phyloP scores from a whole-genome alignment of 1,140 invertebrate genomes.

The Drosophila prosaltans region DNA sequence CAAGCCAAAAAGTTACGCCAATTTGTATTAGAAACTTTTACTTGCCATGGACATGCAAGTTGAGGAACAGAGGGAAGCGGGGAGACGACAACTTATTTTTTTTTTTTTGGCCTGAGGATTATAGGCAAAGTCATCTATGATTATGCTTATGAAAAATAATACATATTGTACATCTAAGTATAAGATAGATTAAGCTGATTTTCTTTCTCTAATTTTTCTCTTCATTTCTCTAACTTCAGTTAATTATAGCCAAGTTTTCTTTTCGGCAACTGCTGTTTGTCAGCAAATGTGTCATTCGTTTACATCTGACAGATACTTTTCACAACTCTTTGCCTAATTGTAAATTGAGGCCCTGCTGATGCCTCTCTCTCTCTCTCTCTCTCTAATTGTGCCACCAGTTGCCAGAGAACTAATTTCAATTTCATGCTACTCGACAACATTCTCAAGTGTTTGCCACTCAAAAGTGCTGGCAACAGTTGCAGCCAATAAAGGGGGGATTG shows the following conservation, averaged over 20 bases:
- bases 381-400: constrained; percentile 1
- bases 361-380: not conserved
- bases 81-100: too few species aligned
- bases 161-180: not conserved
- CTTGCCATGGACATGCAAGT: constrained; percentile 55
- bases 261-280: constrained; percentile 68
- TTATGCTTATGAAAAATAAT: not conserved
- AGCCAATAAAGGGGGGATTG: too few species aligned
- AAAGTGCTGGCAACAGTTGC: constrained; percentile 22
- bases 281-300: constrained; percentile 38
- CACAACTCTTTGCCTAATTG: constrained; percentile 41
- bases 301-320: constrained; percentile 61
- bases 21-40: constrained; percentile 77
- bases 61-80: not conserved
- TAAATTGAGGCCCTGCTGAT: constrained; percentile 20
- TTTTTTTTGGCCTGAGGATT: not conserved
- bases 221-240: not conserved
- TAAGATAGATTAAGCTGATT: too few species aligned
- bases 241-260: constrained; percentile 51
- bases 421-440: constrained; percentile 44
- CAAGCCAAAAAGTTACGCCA: constrained; percentile 77
- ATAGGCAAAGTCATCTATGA: not conserved
- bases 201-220: not conserved
- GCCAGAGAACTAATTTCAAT: constrained; percentile 48
- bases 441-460: constrained; percentile 36